These are phyloP conservation scores for Orchestia grillus DNA, from an alignment of 1,140 invertebrate species.

Conservation along the genomic window DNA sequence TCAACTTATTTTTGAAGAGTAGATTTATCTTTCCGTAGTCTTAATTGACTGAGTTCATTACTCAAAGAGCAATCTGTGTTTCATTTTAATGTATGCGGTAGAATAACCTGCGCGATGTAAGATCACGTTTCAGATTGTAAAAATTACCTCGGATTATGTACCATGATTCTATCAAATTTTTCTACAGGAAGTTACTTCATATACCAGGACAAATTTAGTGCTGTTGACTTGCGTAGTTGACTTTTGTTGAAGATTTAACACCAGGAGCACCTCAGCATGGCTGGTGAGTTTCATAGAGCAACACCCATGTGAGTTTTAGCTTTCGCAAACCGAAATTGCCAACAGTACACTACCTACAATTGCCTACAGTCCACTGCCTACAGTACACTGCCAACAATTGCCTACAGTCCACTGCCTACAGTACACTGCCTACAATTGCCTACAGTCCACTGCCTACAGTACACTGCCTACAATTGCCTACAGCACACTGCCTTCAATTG, in stretches of 20 bases:
- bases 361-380: no score
- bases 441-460: no score
- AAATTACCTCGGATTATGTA: not conserved
- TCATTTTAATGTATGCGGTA: not conserved
- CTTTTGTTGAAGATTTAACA: not conserved
- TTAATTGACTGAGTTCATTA: not conserved
- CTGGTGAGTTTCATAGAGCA: not conserved
- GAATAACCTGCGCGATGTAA: not conserved
- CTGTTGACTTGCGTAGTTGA: not conserved
- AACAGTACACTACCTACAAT: no score
- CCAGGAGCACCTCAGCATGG: not conserved
- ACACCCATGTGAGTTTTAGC: no score
- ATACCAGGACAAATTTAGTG: not conserved
- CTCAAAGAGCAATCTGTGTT: not conserved
- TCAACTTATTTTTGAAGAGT: not conserved
- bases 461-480: no score
- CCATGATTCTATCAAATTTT: not conserved
- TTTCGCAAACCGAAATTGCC: no score
- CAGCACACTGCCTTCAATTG: no score
- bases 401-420: no score
- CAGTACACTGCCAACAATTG: no score
- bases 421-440: no score
- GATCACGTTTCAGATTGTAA: not conserved
- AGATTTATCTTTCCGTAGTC: not conserved
- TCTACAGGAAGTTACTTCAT: not conserved